phyloP scores from a whole-genome alignment of 2,888 invertebrate genomes.

The Amorpha juglandis region DNA sequence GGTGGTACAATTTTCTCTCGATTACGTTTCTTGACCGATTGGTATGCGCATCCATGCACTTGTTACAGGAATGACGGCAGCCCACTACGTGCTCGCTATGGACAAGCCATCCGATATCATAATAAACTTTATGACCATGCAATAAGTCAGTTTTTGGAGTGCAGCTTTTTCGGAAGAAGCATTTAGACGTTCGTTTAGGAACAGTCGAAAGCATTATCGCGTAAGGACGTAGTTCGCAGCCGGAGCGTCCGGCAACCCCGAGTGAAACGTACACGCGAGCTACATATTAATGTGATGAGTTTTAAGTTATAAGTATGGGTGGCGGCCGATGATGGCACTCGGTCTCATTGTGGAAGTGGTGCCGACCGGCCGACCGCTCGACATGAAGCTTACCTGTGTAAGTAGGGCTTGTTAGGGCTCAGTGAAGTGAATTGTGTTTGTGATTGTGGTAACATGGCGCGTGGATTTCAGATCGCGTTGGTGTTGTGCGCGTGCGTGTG shows the following conservation, averaged over 20 bases:
- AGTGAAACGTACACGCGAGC: slow-evolving; percentile 70
- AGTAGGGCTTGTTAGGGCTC: slow-evolving; percentile 49
- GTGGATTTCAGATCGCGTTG: slow-evolving; percentile 74
- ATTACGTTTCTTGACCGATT: slow-evolving; percentile 74
- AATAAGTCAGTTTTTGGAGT: slow-evolving; percentile 44
- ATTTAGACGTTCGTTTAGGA: slow-evolving; percentile 59
- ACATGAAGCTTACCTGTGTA: slow-evolving; percentile 69
- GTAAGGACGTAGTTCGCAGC: slow-evolving; percentile 63
- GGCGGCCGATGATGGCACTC: slow-evolving; percentile 52
- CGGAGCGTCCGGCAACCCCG: slow-evolving; percentile 66
- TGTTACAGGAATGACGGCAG: slow-evolving; percentile 79
- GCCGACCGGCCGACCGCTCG: slow-evolving; percentile 65
- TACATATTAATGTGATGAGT: slow-evolving; percentile 70
- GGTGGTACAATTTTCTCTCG: slow-evolving; percentile 77
- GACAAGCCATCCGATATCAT: slow-evolving; percentile 33
- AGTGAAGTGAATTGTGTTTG: slow-evolving; percentile 45
- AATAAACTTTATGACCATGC: slow-evolving; percentile 40
- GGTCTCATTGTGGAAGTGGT: slow-evolving; percentile 62
- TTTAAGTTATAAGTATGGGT: slow-evolving; percentile 81
- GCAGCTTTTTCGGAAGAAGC: slow-evolving; percentile 44
- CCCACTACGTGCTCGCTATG: slow-evolving; percentile 56
- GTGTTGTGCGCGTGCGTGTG: slow-evolving; percentile 66
- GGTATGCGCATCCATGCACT: slow-evolving; percentile 64
- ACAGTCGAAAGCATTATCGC: slow-evolving; percentile 69
- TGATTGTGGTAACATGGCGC: slow-evolving; percentile 54